phyloP scores from a whole-genome alignment of 2,888 invertebrate species.

The Apamea sordens region DNA sequence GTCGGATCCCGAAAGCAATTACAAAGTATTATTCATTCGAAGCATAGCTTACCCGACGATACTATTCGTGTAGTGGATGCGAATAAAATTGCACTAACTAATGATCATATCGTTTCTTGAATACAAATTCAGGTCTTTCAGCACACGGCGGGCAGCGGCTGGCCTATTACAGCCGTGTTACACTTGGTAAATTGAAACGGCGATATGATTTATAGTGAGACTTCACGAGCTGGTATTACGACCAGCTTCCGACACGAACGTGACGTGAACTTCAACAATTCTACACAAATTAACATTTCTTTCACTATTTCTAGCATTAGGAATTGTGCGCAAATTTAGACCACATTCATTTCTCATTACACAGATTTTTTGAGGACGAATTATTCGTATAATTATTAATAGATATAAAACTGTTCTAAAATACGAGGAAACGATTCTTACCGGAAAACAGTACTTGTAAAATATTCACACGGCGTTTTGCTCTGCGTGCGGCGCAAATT shows the following conservation, averaged over 20 bases:
- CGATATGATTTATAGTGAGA: slow-evolving; percentile 87
- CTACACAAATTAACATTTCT: slow-evolving; percentile 66
- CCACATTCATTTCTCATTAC: background rate
- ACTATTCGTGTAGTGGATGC: slow-evolving; percentile 84
- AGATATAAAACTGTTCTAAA: slow-evolving; percentile 21
- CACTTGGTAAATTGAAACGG: slow-evolving; percentile 87
- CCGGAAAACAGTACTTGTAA: slow-evolving; percentile 63
- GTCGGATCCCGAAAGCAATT: slow-evolving; percentile 82
- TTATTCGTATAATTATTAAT: background rate
- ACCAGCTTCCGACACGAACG: slow-evolving; percentile 83
- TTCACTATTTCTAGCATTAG: slow-evolving; percentile 12
- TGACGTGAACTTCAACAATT: slow-evolving; percentile 82
- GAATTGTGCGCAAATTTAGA: slow-evolving; percentile 2
- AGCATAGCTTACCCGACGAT: slow-evolving; percentile 78
- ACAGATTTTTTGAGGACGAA: background rate
- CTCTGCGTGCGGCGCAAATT: slow-evolving; percentile 62
- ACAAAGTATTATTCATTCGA: slow-evolving; percentile 84
- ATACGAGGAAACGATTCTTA: slow-evolving; percentile 31
- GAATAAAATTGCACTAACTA: slow-evolving; percentile 89
- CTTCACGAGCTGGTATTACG: slow-evolving; percentile 85
- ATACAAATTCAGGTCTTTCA: slow-evolving; percentile 89
- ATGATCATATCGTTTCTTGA: slow-evolving; percentile 88
- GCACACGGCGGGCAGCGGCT: slow-evolving; percentile 79
- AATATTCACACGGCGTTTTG: slow-evolving; percentile 67
- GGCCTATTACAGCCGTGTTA: slow-evolving; percentile 84